phyloP scores from a whole-genome alignment of 2,888 invertebrate genomes.

The Shargacucullia verbasci region DNA sequence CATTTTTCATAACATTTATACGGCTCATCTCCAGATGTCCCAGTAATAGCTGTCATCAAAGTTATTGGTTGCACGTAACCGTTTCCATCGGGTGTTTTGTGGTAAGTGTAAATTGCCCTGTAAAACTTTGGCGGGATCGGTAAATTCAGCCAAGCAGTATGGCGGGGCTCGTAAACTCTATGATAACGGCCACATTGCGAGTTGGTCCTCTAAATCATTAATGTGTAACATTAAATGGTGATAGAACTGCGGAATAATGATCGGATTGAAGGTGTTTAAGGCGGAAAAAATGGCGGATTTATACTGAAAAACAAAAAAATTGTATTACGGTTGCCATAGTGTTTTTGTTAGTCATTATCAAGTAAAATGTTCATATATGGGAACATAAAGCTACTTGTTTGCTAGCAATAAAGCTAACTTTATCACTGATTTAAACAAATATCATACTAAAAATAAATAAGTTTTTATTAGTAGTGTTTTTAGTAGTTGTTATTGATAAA shows the following conservation, averaged over 20 bases:
- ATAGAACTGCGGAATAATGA: conserved; percentile 18
- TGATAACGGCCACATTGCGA: conserved; percentile 45
- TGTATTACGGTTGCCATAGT: too few species aligned
- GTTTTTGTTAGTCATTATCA: too few species aligned
- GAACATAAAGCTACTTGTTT: too few species aligned
- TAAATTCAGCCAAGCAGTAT: conserved; percentile 48
- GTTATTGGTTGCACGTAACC: conserved; percentile 20
- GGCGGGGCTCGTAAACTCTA: conserved; percentile 48
- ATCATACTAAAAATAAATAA: too few species aligned
- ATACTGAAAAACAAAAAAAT: neutral
- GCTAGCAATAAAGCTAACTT: too few species aligned
- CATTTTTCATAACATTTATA: neutral
- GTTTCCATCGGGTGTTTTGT: conserved; percentile 20
- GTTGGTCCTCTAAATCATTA: conserved; percentile 42
- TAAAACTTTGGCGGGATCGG: conserved; percentile 44
- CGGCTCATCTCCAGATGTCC: neutral
- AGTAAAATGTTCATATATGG: too few species aligned
- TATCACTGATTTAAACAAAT: too few species aligned
- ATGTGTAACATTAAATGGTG: conserved; percentile 37
- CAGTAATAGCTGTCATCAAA: conserved; percentile 8
- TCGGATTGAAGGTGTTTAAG: neutral
- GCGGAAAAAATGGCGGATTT: neutral
- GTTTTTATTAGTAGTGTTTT: too few species aligned
- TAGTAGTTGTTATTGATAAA: too few species aligned
- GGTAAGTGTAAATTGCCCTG: conserved; percentile 34